Evolutionary conservation across 2,888 invertebrate genomes (phyloP).

Genomic region (Palloptera scutellata): DNA sequence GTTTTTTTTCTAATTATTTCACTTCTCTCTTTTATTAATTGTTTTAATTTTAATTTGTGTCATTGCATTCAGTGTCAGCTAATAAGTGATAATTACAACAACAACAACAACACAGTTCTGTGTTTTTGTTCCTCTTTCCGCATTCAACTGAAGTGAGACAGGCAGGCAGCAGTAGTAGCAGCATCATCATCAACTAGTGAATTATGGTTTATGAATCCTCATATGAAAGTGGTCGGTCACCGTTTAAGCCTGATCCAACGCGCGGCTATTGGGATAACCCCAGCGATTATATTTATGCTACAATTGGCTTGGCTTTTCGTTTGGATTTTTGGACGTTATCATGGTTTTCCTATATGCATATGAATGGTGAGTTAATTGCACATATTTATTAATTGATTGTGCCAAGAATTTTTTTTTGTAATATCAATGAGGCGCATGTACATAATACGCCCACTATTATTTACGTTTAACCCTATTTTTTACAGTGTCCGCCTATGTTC

Average conservation of each 20-base stretch:
- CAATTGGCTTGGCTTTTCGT: constrained; percentile 82
- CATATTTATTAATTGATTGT: constrained; percentile 9
- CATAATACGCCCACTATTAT: too few species aligned
- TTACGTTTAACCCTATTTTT: neutral
- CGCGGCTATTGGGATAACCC: constrained; percentile 78
- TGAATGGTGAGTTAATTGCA: constrained; percentile 52
- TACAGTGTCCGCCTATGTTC: constrained; percentile 49
- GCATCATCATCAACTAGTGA: too few species aligned
- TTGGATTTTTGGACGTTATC: constrained; percentile 81
- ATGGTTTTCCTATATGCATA: constrained; percentile 47
- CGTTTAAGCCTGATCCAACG: constrained; percentile 56
- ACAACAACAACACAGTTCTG: neutral
- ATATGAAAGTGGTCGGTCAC: constrained; percentile 56
- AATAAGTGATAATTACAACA: neutral
- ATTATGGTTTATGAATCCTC: constrained; percentile 57
- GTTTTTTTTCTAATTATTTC: too few species aligned
- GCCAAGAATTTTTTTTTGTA: neutral
- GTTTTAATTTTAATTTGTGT: too few species aligned
- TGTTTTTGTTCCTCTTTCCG: neutral
- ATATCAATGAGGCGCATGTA: too few species aligned
- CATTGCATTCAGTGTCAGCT: neutral
- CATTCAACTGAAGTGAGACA: neutral
- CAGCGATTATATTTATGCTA: constrained; percentile 79
- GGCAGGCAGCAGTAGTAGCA: too few species aligned
- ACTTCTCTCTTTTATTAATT: too few species aligned